Percentiles rank a stretch among this genome's conserved stretches.
Conservation (phyloP, 2,888 invertebrate genomes). For the Maniola hyperantus region DNA sequence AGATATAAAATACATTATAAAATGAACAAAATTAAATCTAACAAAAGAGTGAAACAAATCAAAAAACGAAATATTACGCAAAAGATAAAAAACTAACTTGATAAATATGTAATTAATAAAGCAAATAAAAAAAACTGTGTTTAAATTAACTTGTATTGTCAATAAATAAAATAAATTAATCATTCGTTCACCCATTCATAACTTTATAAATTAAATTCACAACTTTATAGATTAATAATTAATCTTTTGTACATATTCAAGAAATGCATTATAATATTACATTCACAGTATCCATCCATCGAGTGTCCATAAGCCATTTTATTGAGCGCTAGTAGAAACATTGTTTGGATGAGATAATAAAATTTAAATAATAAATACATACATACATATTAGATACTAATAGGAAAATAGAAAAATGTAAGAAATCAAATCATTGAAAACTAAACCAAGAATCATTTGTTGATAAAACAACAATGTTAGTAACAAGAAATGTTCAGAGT, state of each 20-base stretch:
- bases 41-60: background rate
- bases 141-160: conserved; percentile 20
- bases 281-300: background rate
- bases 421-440: background rate
- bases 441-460: too few relatives aligned
- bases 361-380: background rate
- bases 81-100: background rate
- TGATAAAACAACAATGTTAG: background rate
- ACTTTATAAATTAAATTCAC: conserved; percentile 8
- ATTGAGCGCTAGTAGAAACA: background rate
- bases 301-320: background rate
- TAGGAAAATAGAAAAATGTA: background rate
- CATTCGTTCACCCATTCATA: conserved; percentile 11
- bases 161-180: conserved; percentile 34
- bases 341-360: too few relatives aligned
- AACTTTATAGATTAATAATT: background rate
- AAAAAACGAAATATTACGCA: background rate
- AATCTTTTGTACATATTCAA: background rate
- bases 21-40: too few relatives aligned
- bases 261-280: background rate
- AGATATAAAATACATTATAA: too few relatives aligned
- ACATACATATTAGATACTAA: background rate
- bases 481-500: background rate
- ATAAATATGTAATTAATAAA: background rate
- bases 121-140: too few relatives aligned